Percentiles rank a stretch among this genome's conserved stretches.
phyloP scores from a whole-genome alignment of 1,140 invertebrate species.

The Drosophila arawakana region DNA sequence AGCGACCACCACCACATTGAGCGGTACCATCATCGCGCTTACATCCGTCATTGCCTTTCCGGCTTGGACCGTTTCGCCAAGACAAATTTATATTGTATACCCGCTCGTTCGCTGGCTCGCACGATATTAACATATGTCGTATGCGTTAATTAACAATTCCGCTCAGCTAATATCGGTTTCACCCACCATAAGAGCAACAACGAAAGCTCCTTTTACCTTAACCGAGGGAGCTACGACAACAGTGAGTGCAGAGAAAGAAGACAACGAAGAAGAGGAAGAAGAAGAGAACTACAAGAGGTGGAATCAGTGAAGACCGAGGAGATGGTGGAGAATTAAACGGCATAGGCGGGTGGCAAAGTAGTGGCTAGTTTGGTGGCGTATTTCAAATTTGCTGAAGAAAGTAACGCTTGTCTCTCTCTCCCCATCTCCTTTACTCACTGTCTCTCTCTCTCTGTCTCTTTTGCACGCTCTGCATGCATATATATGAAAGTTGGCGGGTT shows the following conservation, averaged over 20 bases:
- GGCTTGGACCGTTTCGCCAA: constrained; percentile 54
- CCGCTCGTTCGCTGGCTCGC: constrained; percentile 30
- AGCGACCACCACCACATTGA: constrained; percentile 5
- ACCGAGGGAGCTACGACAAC: constrained; percentile 2
- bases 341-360: constrained; percentile 17
- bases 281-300: not conserved
- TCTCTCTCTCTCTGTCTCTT: constrained; percentile 4
- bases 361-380: constrained; percentile 42
- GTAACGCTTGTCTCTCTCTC: constrained; percentile 34
- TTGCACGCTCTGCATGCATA: not conserved
- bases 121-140: constrained; percentile 69
- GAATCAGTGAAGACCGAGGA: not conserved
- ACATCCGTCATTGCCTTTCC: constrained; percentile 63
- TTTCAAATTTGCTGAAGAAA: constrained; percentile 72
- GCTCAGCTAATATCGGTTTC: constrained; percentile 82
- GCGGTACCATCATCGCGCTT: constrained; percentile 8
- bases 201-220: constrained; percentile 64
- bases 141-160: constrained; percentile 78
- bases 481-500: constrained; percentile 70
- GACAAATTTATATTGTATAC: constrained; percentile 24
- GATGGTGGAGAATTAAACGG: not conserved
- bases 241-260: not conserved
- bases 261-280: not conserved
- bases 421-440: not conserved
- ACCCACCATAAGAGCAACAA: constrained; percentile 66